Conservation (phyloP, 2,113 vertebrate genomes). For the Manacus vitellinus region DNA sequence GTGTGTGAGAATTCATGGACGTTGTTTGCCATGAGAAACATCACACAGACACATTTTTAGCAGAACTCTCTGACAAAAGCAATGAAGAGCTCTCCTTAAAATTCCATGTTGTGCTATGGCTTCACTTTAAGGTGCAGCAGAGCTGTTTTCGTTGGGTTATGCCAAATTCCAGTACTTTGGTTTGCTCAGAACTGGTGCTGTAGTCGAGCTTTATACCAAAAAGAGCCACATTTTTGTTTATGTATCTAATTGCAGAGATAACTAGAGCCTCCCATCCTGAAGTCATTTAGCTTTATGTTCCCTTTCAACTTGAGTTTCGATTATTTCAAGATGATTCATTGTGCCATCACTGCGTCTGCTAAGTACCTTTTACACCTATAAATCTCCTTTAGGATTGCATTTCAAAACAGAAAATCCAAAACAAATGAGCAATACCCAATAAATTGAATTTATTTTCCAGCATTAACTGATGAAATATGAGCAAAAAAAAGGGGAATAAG, state of each 20-base stretch:
- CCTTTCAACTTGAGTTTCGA: constrained; percentile 17
- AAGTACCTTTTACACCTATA: not conserved
- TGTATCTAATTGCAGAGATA: not conserved
- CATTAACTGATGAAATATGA: not conserved
- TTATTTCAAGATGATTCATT: constrained; percentile 11
- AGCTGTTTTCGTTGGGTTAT: not conserved
- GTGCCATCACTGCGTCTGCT: not conserved
- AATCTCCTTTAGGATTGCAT: not conserved
- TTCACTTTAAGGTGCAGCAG: not conserved
- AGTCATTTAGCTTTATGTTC: constrained; percentile 11
- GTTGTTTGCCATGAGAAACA: not conserved
- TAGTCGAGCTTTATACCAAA: not conserved
- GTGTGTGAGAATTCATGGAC: not conserved
- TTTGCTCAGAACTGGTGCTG: not conserved
- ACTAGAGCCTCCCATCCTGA: not conserved
- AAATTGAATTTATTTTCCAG: not conserved
- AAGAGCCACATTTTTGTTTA: not conserved
- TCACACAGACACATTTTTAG: not conserved
- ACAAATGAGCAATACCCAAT: not conserved
- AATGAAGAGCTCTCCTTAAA: not conserved
- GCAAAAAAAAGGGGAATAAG: not conserved
- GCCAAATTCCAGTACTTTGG: not conserved
- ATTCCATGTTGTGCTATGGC: accelerated
- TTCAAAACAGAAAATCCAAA: not conserved
- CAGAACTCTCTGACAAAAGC: not conserved